Evolutionary conservation across 2,888 invertebrate species (phyloP).

Genomic region (Lomographa bimaculata): DNA sequence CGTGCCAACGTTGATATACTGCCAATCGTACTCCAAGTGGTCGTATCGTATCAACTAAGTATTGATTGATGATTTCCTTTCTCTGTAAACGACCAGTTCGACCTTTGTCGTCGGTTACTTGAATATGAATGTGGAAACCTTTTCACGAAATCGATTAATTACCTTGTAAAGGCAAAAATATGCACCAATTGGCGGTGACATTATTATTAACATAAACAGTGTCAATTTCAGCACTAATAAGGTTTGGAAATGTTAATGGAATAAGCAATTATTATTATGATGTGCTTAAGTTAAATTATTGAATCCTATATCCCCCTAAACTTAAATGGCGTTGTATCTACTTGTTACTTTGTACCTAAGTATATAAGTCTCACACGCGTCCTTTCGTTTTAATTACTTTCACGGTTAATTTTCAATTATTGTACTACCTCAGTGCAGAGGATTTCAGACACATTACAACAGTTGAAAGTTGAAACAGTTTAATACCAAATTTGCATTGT

Average conservation of each 20-base stretch:
- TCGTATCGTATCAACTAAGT: slow-evolving; percentile 69
- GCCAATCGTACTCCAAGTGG: slow-evolving; percentile 71
- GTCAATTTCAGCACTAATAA: too few relatives aligned
- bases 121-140: slow-evolving; percentile 45
- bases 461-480: slow-evolving; percentile 52
- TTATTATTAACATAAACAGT: too few relatives aligned
- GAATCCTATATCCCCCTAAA: too few relatives aligned
- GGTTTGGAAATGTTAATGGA: slow-evolving; percentile 5
- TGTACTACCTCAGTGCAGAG: slow-evolving; percentile 66
- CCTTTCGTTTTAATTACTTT: slow-evolving; percentile 73
- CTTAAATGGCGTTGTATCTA: too few relatives aligned
- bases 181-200: too few relatives aligned
- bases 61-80: slow-evolving; percentile 73
- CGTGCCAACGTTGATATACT: slow-evolving; percentile 65
- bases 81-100: slow-evolving; percentile 54
- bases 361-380: slow-evolving; percentile 42
- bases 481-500: slow-evolving; percentile 51
- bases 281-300: too few relatives aligned
- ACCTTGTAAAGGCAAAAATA: too few relatives aligned
- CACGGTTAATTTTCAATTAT: slow-evolving; percentile 76
- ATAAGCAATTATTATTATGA: slow-evolving; percentile 12
- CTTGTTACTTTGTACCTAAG: slow-evolving; percentile 24
- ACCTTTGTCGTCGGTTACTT: slow-evolving; percentile 53
- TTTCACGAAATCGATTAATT: slow-evolving; percentile 34
- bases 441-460: slow-evolving; percentile 56